A percentile compares a stretch with the other conserved stretches of the same genome.
phyloP scores from a whole-genome alignment of 2,888 invertebrate genomes.

The Oscheius sp. region DNA sequence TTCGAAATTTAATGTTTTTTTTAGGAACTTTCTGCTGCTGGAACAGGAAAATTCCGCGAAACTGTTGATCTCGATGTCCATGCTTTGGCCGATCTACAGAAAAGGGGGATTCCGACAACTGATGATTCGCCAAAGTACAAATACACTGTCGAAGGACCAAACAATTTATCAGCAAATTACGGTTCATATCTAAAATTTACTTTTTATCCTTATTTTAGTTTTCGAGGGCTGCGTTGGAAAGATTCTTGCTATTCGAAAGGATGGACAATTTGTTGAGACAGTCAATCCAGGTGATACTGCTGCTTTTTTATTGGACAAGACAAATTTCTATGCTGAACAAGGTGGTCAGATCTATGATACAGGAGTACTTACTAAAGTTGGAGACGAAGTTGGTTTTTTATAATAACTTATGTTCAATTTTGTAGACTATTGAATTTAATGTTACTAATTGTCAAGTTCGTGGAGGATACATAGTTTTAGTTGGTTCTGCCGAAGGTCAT shows the following conservation, averaged over 20 bases:
- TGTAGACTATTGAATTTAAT: slow-evolving; percentile 82
- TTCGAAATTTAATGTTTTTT: slow-evolving; percentile 31
- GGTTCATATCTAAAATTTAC: too few relatives aligned
- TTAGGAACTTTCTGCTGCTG: slow-evolving; percentile 81
- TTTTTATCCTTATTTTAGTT: slow-evolving; percentile 34
- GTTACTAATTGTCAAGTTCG: slow-evolving; percentile 92
- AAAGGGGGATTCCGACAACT: slow-evolving; percentile 79
- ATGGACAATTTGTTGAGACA: slow-evolving; percentile 85
- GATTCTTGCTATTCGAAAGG: slow-evolving; percentile 80
- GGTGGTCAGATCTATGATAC: slow-evolving; percentile 98
- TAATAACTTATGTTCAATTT: background rate
- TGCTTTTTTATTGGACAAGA: slow-evolving; percentile 87
- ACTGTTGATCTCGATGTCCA: slow-evolving; percentile 90
- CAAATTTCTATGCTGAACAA: slow-evolving; percentile 97
- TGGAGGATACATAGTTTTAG: slow-evolving; percentile 93
- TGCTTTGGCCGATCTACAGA: slow-evolving; percentile 87
- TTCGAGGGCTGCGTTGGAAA: slow-evolving; percentile 72
- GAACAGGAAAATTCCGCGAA: slow-evolving; percentile 78
- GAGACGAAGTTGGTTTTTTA: slow-evolving; percentile 76
- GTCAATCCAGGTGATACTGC: slow-evolving; percentile 86
- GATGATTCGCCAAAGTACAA: slow-evolving; percentile 91
- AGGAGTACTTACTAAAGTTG: slow-evolving; percentile 83
- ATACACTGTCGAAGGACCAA: slow-evolving; percentile 77
- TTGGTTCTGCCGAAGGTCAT: slow-evolving; percentile 85
- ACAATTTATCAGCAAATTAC: slow-evolving; percentile 79